phyloP scores from a whole-genome alignment of 2,113 vertebrate species.

The Corythornis cristatus region DNA sequence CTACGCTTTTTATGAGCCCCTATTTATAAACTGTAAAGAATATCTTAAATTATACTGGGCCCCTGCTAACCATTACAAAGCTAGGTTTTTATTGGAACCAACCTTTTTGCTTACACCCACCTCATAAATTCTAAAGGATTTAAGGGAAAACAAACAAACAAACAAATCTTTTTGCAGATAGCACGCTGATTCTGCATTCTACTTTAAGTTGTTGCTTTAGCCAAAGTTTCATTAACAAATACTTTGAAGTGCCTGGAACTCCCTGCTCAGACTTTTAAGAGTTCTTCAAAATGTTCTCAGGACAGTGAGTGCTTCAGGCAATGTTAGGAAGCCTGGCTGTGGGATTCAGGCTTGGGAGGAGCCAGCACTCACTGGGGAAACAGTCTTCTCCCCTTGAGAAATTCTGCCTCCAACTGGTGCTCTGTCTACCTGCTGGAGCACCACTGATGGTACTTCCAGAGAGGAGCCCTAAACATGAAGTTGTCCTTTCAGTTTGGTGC shows the following conservation, averaged over 20 bases:
- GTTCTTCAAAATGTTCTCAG: neutral
- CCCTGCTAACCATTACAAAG: constrained; percentile 72
- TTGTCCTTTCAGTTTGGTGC: neutral
- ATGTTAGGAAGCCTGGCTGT: neutral
- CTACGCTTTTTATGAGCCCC: constrained; percentile 79
- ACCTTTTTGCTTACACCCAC: constrained; percentile 47
- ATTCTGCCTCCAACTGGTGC: neutral
- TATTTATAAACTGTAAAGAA: constrained; percentile 88
- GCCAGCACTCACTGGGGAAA: neutral
- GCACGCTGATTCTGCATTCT: neutral
- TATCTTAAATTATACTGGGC: constrained; percentile 79
- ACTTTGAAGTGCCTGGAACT: neutral
- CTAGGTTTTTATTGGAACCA: constrained; percentile 55
- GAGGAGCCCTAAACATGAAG: neutral
- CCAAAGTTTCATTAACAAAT: constrained; percentile 47
- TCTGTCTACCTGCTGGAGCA: neutral
- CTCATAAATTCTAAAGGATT: constrained; percentile 60
- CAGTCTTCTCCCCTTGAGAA: neutral
- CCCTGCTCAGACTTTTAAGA: neutral
- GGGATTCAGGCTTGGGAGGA: neutral
- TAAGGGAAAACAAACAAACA: neutral
- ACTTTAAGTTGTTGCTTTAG: constrained; percentile 36
- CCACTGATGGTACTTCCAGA: neutral
- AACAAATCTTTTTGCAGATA: neutral
- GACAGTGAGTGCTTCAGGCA: neutral